Percentiles rank a stretch among this genome's conserved stretches.
These are phyloP conservation scores for Chelonoidis abingdonii DNA, from an alignment of 2,113 vertebrate species.

Conservation along the genomic window DNA sequence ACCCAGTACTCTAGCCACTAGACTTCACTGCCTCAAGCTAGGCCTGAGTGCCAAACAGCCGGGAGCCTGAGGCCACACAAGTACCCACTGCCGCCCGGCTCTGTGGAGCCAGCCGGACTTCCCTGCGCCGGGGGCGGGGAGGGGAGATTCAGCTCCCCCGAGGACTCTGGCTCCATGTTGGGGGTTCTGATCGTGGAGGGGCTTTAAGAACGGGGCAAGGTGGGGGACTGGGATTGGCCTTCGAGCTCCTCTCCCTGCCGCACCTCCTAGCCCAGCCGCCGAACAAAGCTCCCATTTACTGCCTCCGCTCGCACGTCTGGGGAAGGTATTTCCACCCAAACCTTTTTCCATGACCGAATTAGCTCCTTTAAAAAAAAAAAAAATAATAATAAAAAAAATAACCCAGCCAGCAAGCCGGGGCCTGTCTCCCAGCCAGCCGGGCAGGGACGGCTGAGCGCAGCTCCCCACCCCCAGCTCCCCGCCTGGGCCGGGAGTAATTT, in stretches of 20 bases:
- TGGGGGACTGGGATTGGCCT: background rate
- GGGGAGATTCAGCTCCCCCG: background rate
- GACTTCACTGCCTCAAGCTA: background rate
- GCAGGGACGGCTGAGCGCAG: constrained; percentile 9
- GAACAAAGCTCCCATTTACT: constrained; percentile 44
- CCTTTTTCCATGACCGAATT: constrained; percentile 42
- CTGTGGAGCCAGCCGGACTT: too few relatives aligned
- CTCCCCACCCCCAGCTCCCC: background rate
- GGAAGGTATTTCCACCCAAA: constrained; percentile 43
- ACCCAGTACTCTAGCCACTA: background rate
- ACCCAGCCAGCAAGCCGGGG: constrained; percentile 15
- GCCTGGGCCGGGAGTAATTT: background rate
- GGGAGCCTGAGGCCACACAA: background rate
- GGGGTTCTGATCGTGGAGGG: background rate
- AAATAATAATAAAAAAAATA: too few relatives aligned
- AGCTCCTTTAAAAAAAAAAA: background rate
- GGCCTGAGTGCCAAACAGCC: background rate
- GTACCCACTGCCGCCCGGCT: too few relatives aligned
- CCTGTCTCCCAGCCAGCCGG: constrained; percentile 1
- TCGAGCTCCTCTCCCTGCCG: background rate
- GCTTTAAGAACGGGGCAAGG: background rate
- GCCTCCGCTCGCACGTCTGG: constrained; percentile 22
- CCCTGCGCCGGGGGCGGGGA: too few relatives aligned
- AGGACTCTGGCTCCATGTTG: background rate
- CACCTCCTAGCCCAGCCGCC: background rate